A percentile compares a stretch with the other conserved stretches of the same genome.
Evolutionary conservation across 1,140 invertebrate species (phyloP).

Genomic region (Alviniconcha marisindica): DNA sequence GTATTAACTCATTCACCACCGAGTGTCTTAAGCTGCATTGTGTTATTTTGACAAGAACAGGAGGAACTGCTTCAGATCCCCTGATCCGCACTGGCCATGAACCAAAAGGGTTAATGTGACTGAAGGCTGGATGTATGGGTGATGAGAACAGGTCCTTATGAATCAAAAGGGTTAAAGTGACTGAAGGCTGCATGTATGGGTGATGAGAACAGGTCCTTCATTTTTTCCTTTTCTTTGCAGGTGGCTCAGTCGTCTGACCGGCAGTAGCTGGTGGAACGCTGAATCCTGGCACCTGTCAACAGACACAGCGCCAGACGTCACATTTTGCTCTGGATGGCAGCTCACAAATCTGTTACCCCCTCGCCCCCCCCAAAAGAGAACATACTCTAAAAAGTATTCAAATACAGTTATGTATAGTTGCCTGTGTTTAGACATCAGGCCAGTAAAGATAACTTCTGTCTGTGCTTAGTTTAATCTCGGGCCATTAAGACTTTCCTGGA

Average conservation of each 20-base stretch:
- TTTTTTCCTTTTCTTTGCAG: slow-evolving; percentile 45
- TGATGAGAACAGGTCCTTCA: neutral
- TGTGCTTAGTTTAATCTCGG: too few species aligned
- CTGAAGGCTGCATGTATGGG: neutral
- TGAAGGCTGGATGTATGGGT: neutral
- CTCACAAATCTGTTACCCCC: neutral
- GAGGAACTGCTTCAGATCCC: neutral
- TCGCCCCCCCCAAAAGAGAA: neutral
- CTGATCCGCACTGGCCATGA: too few species aligned
- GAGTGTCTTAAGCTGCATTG: neutral
- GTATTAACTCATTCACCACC: too few species aligned
- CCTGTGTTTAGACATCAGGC: too few species aligned
- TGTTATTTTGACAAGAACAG: neutral
- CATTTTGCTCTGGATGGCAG: neutral
- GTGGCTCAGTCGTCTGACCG: slow-evolving; percentile 31
- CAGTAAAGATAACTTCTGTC: too few species aligned
- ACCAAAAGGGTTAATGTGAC: neutral
- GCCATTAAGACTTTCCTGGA: too few species aligned
- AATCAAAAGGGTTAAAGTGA: neutral
- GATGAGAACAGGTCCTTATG: neutral
- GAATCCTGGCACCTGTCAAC: slow-evolving; percentile 60
- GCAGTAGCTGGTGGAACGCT: slow-evolving; percentile 59
- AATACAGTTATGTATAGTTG: neutral
- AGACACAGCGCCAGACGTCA: neutral
- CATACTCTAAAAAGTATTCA: neutral